Conservation (phyloP, 1,140 invertebrate genomes). For the Andricus grossulariae region DNA sequence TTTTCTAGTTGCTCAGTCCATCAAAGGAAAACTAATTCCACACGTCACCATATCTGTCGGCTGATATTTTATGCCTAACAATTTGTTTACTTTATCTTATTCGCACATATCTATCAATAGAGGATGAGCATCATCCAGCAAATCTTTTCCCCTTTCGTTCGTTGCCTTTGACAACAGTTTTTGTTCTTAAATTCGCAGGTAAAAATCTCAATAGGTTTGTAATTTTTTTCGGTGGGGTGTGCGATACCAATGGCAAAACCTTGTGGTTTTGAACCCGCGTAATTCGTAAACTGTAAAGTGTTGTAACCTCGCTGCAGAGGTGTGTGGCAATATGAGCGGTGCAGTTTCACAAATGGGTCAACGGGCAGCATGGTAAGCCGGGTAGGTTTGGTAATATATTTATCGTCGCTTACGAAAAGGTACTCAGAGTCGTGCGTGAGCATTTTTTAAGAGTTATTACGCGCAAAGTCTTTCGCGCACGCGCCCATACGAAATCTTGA, state of each 20-base stretch:
- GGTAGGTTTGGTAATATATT: constrained; percentile 46
- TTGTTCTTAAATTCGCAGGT: no score
- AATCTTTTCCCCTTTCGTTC: no score
- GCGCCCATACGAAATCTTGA: constrained; percentile 2
- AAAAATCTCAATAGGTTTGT: no score
- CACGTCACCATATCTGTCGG: no score
- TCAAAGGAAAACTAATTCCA: no score
- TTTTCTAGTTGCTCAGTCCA: no score
- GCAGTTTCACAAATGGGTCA: constrained; percentile 53
- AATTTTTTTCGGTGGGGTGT: no score
- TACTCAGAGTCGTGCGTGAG: constrained; percentile 1
- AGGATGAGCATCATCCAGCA: no score
- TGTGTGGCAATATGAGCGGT: constrained; percentile 35
- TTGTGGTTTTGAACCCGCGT: constrained; percentile 35
- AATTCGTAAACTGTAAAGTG: constrained; percentile 44
- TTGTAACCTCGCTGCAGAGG: constrained; percentile 43
- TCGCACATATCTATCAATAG: no score
- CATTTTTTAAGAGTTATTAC: constrained; percentile 25
- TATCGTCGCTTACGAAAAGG: constrained; percentile 45
- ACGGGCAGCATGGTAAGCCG: constrained; percentile 40
- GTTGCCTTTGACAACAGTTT: no score
- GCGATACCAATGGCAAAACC: neutral
- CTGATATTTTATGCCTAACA: no score
- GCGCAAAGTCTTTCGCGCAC: constrained; percentile 7
- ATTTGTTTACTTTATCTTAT: no score